Base-by-base conservation (phyloP, 2,113 vertebrate genomes). In the Hydropotes inermis region DNA sequence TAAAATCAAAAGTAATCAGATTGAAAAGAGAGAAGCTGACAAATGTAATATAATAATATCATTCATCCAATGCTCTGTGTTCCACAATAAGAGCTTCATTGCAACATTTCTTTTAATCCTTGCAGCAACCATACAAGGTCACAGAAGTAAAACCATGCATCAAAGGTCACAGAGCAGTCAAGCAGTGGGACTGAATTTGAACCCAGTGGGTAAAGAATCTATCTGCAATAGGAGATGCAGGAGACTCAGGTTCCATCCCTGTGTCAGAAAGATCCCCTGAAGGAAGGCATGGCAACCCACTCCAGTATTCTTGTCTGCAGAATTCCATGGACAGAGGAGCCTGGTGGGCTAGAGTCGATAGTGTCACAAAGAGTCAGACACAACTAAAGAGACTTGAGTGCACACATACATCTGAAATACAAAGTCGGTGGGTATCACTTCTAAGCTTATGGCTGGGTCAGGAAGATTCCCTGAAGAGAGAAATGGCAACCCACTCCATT, bases 1-100 rank as follows among this genome's bases (percentile, higher is more conserved):
- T 7, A 90, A 98, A 98, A 97, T 27, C 91, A 97, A 89, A 91
- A 98, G 94, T 86, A 58, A 96, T 43, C 91, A 70, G 88, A 95
- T 87, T 97, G 67, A 47, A 92, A 95, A 92, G 76, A 94, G 50
- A 64, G 88, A 96, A 95, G 92, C 89, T 52, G 82, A 91, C 83
- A 93, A 91, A 91, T 36, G 43, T 86, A 94, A 89, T 43, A 50
- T n/a, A 79, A 84, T 88, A 86, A 70, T 57, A 90, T 19, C 76
- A 85, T 78, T 16, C 50, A 86, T 43, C 91, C 60, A 50, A 7
- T 64, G 91, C 89, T 95, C 93, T 86, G 1, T 1, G 5, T 33
- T 83, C 86, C 58, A n/a, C 4, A 16, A 55, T 4, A 13, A 74
- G 1, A 50, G 39, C 39, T 28, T 67, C 74, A 14, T 36, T 28